These are phyloP conservation scores for Hemicrepidius hirtus DNA, from an alignment of 2,888 invertebrate genomes.

Conservation along the genomic window DNA sequence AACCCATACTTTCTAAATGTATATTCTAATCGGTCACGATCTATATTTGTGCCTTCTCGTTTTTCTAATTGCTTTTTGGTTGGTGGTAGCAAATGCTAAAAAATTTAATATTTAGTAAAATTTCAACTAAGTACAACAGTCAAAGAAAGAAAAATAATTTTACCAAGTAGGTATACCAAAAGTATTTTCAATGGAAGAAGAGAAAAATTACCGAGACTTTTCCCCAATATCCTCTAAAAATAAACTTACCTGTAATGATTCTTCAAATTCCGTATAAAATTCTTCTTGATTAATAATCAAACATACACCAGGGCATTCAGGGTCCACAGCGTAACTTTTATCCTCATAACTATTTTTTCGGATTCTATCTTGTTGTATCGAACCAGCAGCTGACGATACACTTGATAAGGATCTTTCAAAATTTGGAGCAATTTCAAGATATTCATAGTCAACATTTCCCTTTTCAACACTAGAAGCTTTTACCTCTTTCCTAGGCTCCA, in stretches of 20 bases:
- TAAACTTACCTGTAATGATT: constrained; percentile 48
- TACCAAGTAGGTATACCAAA: too few species aligned
- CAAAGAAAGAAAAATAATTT: too few species aligned
- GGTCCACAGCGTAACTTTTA: constrained; percentile 62
- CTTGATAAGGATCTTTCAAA: neutral
- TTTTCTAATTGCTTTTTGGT: constrained; percentile 60
- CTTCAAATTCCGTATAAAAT: constrained; percentile 64
- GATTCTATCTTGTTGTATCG: constrained; percentile 21
- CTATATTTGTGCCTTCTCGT: constrained; percentile 68
- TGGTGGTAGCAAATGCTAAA: constrained; percentile 62
- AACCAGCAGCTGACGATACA: constrained; percentile 1
- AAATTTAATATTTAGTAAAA: too few species aligned
- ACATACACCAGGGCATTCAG: constrained; percentile 66
- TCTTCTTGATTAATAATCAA: constrained; percentile 70
- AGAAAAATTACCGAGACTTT: too few species aligned
- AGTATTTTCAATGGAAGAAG: too few species aligned
- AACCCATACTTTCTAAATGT: constrained; percentile 70
- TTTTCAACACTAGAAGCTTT: too few species aligned
- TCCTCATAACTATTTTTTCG: constrained; percentile 32
- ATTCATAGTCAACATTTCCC: neutral
- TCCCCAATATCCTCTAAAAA: too few species aligned
- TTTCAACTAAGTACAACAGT: too few species aligned
- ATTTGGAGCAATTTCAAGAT: neutral
- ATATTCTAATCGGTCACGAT: constrained; percentile 63
- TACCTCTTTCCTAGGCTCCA: too few species aligned